Evolutionary conservation across 2,797 vertebrate species (phyloP), one percentile per base, ranked within the genome.

Genomic region (Bryconaethiops microstoma): DNA sequence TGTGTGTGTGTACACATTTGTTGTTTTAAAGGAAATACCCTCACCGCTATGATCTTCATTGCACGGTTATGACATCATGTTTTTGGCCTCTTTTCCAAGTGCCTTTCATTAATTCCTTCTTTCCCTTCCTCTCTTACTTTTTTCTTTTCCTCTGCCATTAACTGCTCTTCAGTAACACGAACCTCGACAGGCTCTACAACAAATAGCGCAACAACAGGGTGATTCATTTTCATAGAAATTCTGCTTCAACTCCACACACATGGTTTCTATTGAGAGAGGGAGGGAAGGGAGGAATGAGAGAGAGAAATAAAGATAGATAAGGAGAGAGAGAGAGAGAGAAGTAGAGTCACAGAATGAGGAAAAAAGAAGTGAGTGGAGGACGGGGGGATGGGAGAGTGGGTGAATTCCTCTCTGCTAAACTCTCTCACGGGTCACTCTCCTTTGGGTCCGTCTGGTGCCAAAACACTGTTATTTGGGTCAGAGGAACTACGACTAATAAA

Each of bases 401-500:
- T 16, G 4, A 73, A 77, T 71, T 77, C 50, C 65, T 65, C 64
- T 55, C 12, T 52, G 35, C 57, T 72, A 55, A 23, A 50, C 29
- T 70, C 45, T 76, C 45, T 40, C 62, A 62, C 67, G 68, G 68
- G 69, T 73, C 59, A 9, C 23, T 64, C 60, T 65, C 25, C 25
- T n/a, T 71, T 14, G 60, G 50, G 16, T 73, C 63, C 42, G 60
- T 68, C 78, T 76, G 12, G 25, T 74, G 76, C 50, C 63, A 84
- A 57, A 76, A 29, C 7, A 52, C 55, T 29, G 48, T 79, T 75
- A 79, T 55, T 70, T 82, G 35, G 71, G 63, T 63, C 52, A 75
- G 25, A 79, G 63, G 8, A 82, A 73, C 76, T 54, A 52, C 69
- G 55, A 70, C 48, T 63, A 79, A 78, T 70, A 78, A 55, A 81